Evolutionary conservation across 2,888 invertebrate species (phyloP).

Genomic region (Patella depressa): DNA sequence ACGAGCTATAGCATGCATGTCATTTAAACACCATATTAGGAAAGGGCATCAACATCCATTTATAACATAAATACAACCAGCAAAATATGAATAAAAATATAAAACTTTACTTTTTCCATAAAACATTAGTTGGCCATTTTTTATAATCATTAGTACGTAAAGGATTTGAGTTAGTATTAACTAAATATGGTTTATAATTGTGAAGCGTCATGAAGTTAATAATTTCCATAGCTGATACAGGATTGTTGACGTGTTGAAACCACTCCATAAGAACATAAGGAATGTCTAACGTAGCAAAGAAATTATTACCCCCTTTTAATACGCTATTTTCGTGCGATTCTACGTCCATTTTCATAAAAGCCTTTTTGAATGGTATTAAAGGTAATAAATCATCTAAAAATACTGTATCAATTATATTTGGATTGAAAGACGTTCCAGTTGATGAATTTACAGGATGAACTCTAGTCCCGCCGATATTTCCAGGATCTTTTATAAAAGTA

Average conservation of each 20-base stretch:
- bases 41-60: too few species aligned
- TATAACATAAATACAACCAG: too few species aligned
- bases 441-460: not conserved
- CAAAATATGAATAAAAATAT: too few species aligned
- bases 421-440: not conserved
- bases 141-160: not conserved
- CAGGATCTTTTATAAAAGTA: not conserved
- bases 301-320: not conserved
- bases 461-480: not conserved
- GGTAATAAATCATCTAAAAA: conserved; percentile 1
- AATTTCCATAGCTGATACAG: not conserved
- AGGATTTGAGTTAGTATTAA: not conserved
- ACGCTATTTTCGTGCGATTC: conserved; percentile 1
- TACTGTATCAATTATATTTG: not conserved
- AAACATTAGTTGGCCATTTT: not conserved
- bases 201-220: not conserved
- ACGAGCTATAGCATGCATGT: too few species aligned
- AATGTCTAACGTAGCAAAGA: not conserved
- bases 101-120: not conserved
- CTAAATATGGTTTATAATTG: not conserved
- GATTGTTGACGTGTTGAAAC: not conserved
- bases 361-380: not conserved
- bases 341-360: conserved; percentile 4
- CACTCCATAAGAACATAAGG: not conserved
- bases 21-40: too few species aligned